Conservation (phyloP, 2,797 vertebrate species). For the Nannoperca australis region DNA sequence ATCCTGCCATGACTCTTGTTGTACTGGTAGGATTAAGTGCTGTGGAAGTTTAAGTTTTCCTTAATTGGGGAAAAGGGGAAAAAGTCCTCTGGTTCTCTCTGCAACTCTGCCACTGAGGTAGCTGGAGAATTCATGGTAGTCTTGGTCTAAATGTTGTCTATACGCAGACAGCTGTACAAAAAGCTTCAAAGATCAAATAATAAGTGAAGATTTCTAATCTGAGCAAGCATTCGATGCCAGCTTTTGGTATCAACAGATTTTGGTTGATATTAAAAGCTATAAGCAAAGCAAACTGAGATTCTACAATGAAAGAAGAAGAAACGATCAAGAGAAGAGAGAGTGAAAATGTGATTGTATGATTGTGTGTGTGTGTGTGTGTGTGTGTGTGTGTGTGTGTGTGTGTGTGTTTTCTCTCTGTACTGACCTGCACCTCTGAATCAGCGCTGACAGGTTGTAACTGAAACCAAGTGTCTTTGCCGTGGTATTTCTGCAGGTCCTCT, state of each 20-base stretch:
- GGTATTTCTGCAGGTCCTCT: constrained; percentile 97
- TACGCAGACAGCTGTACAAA: background rate
- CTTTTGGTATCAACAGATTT: background rate
- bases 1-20: background rate
- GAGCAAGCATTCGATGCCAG: background rate
- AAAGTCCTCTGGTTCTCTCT: background rate
- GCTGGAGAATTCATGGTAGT: background rate
- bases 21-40: background rate
- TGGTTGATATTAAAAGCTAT: background rate
- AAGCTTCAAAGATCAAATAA: background rate
- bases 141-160: background rate
- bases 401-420: constrained; percentile 55
- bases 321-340: background rate
- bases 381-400: background rate
- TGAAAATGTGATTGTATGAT: too few relatives aligned
- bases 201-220: background rate
- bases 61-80: background rate
- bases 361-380: too few relatives aligned
- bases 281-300: constrained; percentile 20
- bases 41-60: background rate
- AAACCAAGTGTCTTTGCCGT: constrained; percentile 99
- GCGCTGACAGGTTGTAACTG: constrained; percentile 97
- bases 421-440: constrained; percentile 99
- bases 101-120: background rate
- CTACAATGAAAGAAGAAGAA: background rate